Base-by-base conservation (phyloP, 2,113 vertebrate genomes). In the Cranoglanis bouderius region DNA sequence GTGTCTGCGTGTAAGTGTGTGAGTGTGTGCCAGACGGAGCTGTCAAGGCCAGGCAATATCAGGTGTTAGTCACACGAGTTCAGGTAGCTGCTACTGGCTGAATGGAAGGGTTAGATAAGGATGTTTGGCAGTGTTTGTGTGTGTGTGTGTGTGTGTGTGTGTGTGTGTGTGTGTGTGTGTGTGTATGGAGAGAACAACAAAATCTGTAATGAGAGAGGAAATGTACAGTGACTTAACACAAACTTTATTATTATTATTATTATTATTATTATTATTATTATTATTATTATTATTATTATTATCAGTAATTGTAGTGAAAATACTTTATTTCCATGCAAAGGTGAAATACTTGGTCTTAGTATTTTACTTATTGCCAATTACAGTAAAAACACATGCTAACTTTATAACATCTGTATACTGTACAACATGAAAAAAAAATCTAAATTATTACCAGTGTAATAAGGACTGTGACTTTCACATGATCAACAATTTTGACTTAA, bases 1-100 rank as follows among this genome's bases (percentile, higher is more conserved):
- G 70, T 63, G 82, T 16, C 24, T 82, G 43, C 46, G 83, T 74
- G 40, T 81, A 40, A 35, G 65, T 38, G 51, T 53, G 13, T 53
- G 51, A 61, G 55, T 78, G 67, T 19, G 43, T 18, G 78, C 19
- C 65, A 88, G 84, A 88, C 87, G 51, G 82, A 88, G 84, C 87
- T 88, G 87, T 82, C 89, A 90, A 88, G 32, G 84, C 55, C 43
- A 49, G 77, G 57, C 13, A 70, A n/a, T 88, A 90, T 90, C 87
- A 82, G 84, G 87, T 90, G 77, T 84, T 88, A 67, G 85, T 90
- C 86, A 82, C 86, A 88, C 55, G 43, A 88, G 53, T 85, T 82
- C 89, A 90, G 89, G 78, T 90, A 88, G 83, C 89, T 88, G 77
- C 89, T 88, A 86, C 65, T 84, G 88, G 77, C 49, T 65, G 77